A percentile compares a stretch with the other conserved stretches of the same genome.
phyloP scores from a whole-genome alignment of 2,113 vertebrate species.

The Equus przewalskii region DNA sequence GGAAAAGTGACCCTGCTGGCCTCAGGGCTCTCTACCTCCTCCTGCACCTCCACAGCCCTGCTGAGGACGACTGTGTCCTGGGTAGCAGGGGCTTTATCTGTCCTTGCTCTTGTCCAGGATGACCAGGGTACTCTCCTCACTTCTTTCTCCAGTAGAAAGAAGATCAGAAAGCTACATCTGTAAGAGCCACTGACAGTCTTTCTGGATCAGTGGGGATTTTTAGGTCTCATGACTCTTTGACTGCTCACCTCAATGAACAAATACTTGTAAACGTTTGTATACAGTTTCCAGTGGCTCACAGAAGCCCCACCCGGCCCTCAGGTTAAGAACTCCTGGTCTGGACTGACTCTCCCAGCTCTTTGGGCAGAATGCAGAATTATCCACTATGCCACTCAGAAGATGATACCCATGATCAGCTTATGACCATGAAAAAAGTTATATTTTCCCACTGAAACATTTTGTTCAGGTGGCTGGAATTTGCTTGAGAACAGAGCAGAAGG shows the following conservation, averaged over 20 bases:
- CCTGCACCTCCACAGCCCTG: background rate
- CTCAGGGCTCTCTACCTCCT: background rate
- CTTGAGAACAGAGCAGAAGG: background rate
- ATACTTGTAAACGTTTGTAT: background rate
- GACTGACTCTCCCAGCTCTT: background rate
- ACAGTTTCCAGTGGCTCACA: background rate
- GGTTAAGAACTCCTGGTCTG: background rate
- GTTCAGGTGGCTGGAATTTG: conserved; percentile 2
- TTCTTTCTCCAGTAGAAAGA: background rate
- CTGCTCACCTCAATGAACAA: background rate
- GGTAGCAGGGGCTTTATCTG: too few species aligned
- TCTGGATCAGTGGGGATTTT: conserved; percentile 2
- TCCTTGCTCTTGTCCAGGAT: background rate
- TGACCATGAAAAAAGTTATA: background rate
- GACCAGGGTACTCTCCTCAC: background rate
- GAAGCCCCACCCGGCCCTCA: background rate
- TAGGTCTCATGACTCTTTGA: background rate
- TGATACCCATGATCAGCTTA: background rate
- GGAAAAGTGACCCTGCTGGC: too few species aligned
- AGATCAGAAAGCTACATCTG: background rate
- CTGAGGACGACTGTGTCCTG: background rate
- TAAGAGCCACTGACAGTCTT: background rate
- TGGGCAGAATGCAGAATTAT: background rate
- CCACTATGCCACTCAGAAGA: background rate
- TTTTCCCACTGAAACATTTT: background rate